Evolutionary conservation across 2,113 vertebrate species (phyloP).

Genomic region (Apteryx mantelli): DNA sequence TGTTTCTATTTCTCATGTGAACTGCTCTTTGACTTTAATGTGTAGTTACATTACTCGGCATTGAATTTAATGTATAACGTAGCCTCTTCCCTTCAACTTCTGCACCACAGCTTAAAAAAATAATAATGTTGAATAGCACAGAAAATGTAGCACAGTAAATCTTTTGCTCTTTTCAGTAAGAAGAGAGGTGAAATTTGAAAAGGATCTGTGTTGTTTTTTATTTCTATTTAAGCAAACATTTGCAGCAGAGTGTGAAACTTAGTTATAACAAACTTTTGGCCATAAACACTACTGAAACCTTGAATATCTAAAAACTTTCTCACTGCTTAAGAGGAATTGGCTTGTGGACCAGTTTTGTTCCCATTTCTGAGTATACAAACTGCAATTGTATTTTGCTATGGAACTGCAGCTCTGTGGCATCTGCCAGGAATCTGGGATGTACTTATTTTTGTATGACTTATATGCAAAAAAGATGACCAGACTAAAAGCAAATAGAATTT

Average conservation of each 20-base stretch:
- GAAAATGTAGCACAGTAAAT: conserved; percentile 23
- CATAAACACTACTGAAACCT: background rate
- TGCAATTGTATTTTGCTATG: background rate
- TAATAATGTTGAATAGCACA: conserved; percentile 10
- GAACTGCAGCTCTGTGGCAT: background rate
- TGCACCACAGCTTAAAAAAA: conserved; percentile 55
- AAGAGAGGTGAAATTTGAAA: conserved; percentile 13
- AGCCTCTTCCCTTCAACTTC: conserved; percentile 44
- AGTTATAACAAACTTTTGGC: background rate
- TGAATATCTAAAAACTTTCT: background rate
- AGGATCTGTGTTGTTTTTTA: background rate
- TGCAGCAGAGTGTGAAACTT: background rate
- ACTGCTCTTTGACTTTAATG: conserved; percentile 63
- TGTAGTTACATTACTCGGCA: conserved; percentile 55
- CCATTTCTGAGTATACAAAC: background rate
- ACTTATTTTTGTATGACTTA: background rate
- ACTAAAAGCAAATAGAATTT: background rate
- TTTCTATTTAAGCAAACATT: background rate
- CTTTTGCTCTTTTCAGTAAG: conserved; percentile 26
- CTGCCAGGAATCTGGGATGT: background rate
- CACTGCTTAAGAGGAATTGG: background rate
- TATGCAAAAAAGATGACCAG: background rate
- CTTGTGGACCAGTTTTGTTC: background rate
- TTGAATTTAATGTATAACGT: conserved; percentile 58
- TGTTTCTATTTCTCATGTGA: conserved; percentile 62